A percentile compares a stretch with the other conserved stretches of the same genome.
Conservation (phyloP, 2,113 vertebrate species). For the Seriola quinqueradiata region DNA sequence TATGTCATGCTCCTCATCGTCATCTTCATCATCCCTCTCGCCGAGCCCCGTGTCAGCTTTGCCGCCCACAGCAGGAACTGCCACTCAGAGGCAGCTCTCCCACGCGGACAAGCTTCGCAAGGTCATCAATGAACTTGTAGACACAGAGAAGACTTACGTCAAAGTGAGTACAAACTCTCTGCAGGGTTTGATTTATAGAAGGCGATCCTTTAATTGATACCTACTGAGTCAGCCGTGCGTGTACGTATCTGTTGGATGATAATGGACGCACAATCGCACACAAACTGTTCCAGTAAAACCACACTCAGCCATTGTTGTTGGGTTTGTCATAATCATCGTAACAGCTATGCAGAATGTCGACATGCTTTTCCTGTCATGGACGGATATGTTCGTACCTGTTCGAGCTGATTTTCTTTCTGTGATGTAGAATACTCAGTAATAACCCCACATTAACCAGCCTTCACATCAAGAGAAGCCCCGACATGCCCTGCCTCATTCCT, state of each 20-base stretch:
- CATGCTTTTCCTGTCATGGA: not conserved
- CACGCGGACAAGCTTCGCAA: conserved; percentile 97
- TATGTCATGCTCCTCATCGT: conserved; percentile 79
- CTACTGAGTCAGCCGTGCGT: not conserved
- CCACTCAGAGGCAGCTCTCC: conserved; percentile 91
- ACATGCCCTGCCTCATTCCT: not conserved
- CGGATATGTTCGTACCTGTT: conserved; percentile 8
- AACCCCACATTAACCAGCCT: not conserved
- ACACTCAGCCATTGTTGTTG: not conserved
- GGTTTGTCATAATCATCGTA: not conserved
- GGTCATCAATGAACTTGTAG: conserved; percentile 95
- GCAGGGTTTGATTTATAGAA: not conserved
- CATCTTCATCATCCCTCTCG: conserved; percentile 82
- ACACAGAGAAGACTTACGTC: conserved; percentile 97
- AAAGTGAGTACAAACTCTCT: conserved; percentile 84
- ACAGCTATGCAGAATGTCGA: not conserved
- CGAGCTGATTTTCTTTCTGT: not conserved
- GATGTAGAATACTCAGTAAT: conserved; percentile 4
- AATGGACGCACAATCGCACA: too few species aligned
- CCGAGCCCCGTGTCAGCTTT: conserved; percentile 87
- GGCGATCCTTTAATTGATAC: not conserved
- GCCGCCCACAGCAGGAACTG: conserved; percentile 78
- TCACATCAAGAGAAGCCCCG: not conserved
- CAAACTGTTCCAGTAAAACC: not conserved
- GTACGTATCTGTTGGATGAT: not conserved